Evolutionary conservation across 1,140 invertebrate genomes (phyloP).

Genomic region (Gonioctena quinquepunctata): DNA sequence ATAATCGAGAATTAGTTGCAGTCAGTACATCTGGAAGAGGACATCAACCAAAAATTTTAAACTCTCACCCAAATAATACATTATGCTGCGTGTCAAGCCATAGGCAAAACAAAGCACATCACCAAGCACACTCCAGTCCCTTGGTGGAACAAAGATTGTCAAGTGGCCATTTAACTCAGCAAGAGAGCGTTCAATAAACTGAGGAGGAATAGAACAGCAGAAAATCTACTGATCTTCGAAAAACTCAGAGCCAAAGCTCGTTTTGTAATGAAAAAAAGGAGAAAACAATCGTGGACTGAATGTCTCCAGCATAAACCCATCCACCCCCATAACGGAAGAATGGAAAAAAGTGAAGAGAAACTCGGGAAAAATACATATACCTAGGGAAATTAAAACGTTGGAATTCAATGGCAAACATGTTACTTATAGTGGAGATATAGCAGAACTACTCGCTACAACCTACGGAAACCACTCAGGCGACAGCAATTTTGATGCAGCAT

Average conservation of each 20-base stretch:
- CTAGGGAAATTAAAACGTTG: too few relatives aligned
- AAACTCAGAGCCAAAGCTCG: neutral
- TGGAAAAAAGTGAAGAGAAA: neutral
- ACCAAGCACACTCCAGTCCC: neutral
- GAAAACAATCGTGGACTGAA: neutral
- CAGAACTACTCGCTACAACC: neutral
- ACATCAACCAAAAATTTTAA: neutral
- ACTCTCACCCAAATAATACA: slow-evolving; percentile 2
- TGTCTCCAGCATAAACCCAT: neutral
- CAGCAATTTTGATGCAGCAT: too few relatives aligned
- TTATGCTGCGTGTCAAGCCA: neutral
- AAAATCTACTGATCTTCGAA: neutral
- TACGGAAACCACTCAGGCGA: too few relatives aligned
- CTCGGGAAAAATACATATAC: neutral
- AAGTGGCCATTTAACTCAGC: neutral
- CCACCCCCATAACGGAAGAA: neutral
- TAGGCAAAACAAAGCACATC: neutral
- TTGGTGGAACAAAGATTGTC: slow-evolving; percentile 14
- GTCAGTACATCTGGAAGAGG: neutral
- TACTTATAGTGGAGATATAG: neutral
- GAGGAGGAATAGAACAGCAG: neutral
- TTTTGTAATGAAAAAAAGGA: neutral
- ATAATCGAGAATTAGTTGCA: neutral
- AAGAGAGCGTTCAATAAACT: slow-evolving; percentile 1
- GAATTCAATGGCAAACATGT: neutral